These are phyloP conservation scores for Tiaroga cobitis DNA, from an alignment of 2,797 vertebrate genomes.

Conservation along the genomic window DNA sequence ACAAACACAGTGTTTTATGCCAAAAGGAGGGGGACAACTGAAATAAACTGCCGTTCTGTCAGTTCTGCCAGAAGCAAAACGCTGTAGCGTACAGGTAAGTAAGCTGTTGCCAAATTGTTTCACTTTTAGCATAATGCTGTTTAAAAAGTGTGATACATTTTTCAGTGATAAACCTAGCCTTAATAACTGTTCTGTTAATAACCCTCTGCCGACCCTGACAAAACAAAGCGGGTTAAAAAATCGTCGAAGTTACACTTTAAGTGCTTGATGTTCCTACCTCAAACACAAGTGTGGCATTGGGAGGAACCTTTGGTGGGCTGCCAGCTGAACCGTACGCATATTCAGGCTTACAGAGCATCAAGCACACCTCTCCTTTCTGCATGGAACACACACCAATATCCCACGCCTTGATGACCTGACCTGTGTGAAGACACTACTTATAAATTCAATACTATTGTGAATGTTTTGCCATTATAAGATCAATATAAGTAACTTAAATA, in stretches of 20 bases:
- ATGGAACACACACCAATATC: constrained; percentile 91
- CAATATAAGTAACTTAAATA: background rate
- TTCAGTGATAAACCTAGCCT: too few species aligned
- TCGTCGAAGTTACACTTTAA: background rate
- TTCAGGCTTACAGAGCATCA: constrained; percentile 88
- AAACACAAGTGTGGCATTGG: constrained; percentile 88
- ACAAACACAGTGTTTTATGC: too few species aligned
- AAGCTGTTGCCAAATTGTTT: too few species aligned
- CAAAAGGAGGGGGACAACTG: too few species aligned
- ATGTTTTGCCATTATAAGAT: background rate
- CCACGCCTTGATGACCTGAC: constrained; percentile 95
- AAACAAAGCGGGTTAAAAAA: background rate
- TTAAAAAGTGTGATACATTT: too few species aligned
- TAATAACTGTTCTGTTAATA: too few species aligned
- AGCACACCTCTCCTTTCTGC: constrained; percentile 91
- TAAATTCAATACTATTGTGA: background rate
- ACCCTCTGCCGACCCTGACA: too few species aligned
- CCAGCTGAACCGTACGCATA: constrained; percentile 90
- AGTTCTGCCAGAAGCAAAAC: too few species aligned
- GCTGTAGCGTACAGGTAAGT: too few species aligned
- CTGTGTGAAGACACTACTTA: constrained; percentile 70
- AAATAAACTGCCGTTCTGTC: too few species aligned
- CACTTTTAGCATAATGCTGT: too few species aligned
- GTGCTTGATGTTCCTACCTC: constrained; percentile 79
- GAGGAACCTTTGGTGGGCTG: constrained; percentile 90